Evolutionary conservation across 2,888 invertebrate genomes (phyloP).

Genomic region (Tachystola acroxantha): DNA sequence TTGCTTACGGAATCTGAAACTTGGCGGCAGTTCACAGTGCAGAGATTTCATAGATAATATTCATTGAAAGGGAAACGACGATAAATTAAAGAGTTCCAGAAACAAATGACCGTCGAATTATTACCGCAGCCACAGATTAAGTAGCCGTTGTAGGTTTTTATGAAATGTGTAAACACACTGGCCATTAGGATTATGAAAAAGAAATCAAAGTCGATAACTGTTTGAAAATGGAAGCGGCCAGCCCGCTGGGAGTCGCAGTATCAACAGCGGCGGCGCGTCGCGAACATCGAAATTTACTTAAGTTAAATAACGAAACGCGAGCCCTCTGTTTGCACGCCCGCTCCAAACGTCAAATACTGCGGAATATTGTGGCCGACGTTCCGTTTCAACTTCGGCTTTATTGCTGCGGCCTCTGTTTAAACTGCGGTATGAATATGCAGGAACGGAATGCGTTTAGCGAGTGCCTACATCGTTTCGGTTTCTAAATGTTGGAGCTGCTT

Average conservation of each 20-base stretch:
- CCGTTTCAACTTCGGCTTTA: conserved; percentile 39
- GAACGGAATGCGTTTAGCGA: conserved; percentile 34
- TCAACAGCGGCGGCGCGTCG: conserved; percentile 53
- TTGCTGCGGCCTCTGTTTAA: conserved; percentile 45
- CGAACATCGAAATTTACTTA: conserved; percentile 77
- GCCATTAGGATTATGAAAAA: conserved; percentile 33
- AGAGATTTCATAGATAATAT: no score
- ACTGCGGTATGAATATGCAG: conserved; percentile 62
- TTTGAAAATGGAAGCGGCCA: conserved; percentile 44
- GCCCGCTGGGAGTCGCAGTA: conserved; percentile 36
- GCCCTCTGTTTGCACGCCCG: conserved; percentile 67
- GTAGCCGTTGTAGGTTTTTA: no score
- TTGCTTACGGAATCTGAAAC: no score
- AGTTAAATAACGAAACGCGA: conserved; percentile 74
- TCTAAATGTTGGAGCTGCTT: conserved; percentile 23
- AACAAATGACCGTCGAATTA: no score
- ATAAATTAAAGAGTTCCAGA: no score
- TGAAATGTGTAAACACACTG: conserved; percentile 5
- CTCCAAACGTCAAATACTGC: conserved; percentile 56
- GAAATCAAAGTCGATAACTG: conserved; percentile 37
- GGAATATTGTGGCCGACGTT: conserved; percentile 36
- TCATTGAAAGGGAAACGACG: no score
- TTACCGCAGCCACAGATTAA: no score
- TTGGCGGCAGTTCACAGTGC: no score
- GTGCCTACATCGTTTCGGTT: conserved; percentile 29